A percentile compares a stretch with the other conserved stretches of the same genome.
Evolutionary conservation across 2,888 invertebrate species (phyloP).

Genomic region (Chorisops tibialis): DNA sequence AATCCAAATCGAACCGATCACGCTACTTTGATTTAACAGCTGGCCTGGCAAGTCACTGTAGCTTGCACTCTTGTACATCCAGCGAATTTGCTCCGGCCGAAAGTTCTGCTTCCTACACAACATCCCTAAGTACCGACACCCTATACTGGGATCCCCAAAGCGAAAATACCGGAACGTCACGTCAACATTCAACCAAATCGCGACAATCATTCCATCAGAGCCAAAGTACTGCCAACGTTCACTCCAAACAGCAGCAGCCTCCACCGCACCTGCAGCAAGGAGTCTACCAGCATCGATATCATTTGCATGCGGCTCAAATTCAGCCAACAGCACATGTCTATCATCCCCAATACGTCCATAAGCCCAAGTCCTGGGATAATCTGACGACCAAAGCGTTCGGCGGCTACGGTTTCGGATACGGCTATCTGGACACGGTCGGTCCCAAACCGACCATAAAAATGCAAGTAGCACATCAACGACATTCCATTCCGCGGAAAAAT

Average conservation of each 20-base stretch:
- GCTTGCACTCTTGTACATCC: slow-evolving; percentile 78
- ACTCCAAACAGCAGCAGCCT: slow-evolving; percentile 38
- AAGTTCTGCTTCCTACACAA: slow-evolving; percentile 77
- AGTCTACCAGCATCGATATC: slow-evolving; percentile 46
- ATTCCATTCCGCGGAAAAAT: slow-evolving; percentile 53
- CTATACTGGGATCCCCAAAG: slow-evolving; percentile 73
- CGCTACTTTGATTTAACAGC: slow-evolving; percentile 66
- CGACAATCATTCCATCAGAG: slow-evolving; percentile 55
- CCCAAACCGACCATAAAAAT: slow-evolving; percentile 51
- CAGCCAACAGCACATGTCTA: slow-evolving; percentile 49
- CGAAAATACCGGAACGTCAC: slow-evolving; percentile 43
- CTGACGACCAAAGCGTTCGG: slow-evolving; percentile 80
- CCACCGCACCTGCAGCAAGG: slow-evolving; percentile 50
- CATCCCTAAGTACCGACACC: slow-evolving; percentile 81
- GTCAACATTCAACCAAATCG: slow-evolving; percentile 61
- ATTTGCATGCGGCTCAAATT: slow-evolving; percentile 51
- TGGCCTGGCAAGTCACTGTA: slow-evolving; percentile 72
- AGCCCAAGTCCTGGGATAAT: slow-evolving; percentile 90
- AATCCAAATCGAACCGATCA: slow-evolving; percentile 51
- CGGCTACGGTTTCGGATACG: slow-evolving; percentile 83
- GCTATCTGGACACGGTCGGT: slow-evolving; percentile 68
- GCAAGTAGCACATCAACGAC: slow-evolving; percentile 53
- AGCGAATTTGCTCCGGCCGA: slow-evolving; percentile 69
- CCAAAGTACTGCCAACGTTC: slow-evolving; percentile 53
- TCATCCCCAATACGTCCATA: slow-evolving; percentile 55